Base-by-base conservation (phyloP, 2,113 vertebrate genomes). In the Salvelinus alpinus region DNA sequence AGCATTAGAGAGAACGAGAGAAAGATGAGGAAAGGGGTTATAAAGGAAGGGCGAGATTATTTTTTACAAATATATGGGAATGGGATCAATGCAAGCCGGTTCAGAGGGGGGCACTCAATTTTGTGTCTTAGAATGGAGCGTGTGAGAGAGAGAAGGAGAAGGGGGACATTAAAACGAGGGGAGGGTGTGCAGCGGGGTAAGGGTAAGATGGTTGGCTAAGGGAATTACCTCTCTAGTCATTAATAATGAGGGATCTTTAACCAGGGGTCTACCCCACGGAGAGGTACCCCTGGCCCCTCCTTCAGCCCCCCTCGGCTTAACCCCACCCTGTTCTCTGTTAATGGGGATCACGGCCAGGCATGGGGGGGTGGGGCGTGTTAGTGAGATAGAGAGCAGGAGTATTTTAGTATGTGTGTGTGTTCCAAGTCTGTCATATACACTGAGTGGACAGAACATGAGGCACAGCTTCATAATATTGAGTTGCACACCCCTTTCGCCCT, bases 151-250 rank as follows among this genome's bases (percentile, higher is more conserved):
- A 22, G 59, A 62, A 27, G 54, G 9, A 22, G 5, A 22, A 72
- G 71, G 48, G 12, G 4, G 72, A 73, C 73, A 65, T 16, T 88
- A 78, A 70, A 82, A 86, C 86, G n/a, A 3, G 47, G 25, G 24
- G 9, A 11, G 8, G 38, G 38, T 2, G 38, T 9, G 38, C 38
- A 44, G 20, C 9, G 3, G 18, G 9, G 20, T 6, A 57, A 79
- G 84, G 84, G 38, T 81, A 82, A 82, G 84, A 87, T 83, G 81
- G 80, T 85, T 76, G 86, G 77, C 84, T 85, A 51, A 79, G 84
- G 84, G 38, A 84, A 86, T 88, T 88, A 82, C 25, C 84, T 87
- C 85, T 87, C 76, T 64, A 81, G 86, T 89, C 86, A 88, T 90
- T 82, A 85, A 66, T 22, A 60, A 65, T 85, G 65, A 77, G 75